Base-by-base conservation (phyloP, 2,888 invertebrate genomes). In the Oscheius onirici region DNA sequence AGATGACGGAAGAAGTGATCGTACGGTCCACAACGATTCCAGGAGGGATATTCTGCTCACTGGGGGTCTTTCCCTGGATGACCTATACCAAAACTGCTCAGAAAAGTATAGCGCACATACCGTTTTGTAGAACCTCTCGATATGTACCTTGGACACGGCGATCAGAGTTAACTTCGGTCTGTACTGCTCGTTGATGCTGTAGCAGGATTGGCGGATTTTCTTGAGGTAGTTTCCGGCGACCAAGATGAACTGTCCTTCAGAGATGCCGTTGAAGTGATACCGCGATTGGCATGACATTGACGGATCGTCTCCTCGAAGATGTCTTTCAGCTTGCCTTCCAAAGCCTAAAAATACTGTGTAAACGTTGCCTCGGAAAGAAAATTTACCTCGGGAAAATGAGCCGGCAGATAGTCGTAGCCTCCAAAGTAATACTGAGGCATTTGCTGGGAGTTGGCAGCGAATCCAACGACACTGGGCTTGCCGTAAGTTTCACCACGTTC, bases 371-470 rank as follows among this genome's bases (percentile, higher is more conserved):
- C 5, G 5, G 3, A 13, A 5, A 3, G 3, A 26, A 61, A 61
- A 41, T 1, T 17, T 40, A 43, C 44, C 20, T 67, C 67, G 24
- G 54, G 26, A 10, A 52, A n/a, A 24, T 57, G 46, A 13, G 68
- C 24, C 6, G 71, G 41, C 20, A 75, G 69, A 60, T 68, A 78
- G 0, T 67, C 43, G 61, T 74, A 78, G 26, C 75, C 78, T 22
- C 78, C 78, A 3, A 69, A 55, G 44, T 71, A 78, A 44, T 71
- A 67, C 26, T 77, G 76, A 11, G 66, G 52, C 28, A 72, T 65
- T 15, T 66, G 58, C 3, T 67, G 34, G 63, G 60, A 63, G 44
- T 78, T 78, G 20, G 76, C 73, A 13, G 73, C 70, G 20, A 43
- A 78, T 13, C 78, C 78, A 1, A 78, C 66, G 6, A 72, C 69